phyloP scores from a whole-genome alignment of 2,113 vertebrate species.

The Otolemur garnettii region DNA sequence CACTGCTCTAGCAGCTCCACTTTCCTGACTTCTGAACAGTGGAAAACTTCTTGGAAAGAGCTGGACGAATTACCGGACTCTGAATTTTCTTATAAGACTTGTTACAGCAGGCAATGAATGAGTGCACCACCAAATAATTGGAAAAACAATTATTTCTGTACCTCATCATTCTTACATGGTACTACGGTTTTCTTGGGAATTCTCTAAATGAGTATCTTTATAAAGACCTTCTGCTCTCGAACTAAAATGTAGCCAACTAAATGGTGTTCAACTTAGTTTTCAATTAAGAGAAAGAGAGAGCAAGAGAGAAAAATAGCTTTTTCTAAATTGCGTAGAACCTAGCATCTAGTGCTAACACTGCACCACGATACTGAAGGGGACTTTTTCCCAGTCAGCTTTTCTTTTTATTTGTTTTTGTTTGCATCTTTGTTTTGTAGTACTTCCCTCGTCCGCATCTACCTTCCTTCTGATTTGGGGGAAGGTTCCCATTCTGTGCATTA shows the following conservation, averaged over 20 bases:
- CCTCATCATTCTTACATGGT: neutral
- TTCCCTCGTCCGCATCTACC: neutral
- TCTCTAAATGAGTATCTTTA: constrained; percentile 19
- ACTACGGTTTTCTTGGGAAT: neutral
- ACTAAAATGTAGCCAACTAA: constrained; percentile 14
- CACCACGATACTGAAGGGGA: neutral
- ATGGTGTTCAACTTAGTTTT: constrained; percentile 1
- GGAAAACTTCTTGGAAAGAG: neutral
- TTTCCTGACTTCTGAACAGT: neutral
- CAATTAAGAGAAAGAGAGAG: neutral
- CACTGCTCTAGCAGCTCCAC: neutral
- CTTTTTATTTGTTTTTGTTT: neutral
- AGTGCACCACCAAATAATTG: constrained; percentile 19
- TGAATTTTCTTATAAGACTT: constrained; percentile 5
- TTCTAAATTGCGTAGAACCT: neutral
- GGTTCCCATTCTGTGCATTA: no score
- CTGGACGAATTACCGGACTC: neutral
- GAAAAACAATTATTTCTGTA: neutral
- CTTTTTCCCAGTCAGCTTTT: neutral
- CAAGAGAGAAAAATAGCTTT: neutral
- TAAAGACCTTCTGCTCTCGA: neutral
- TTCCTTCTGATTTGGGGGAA: neutral
- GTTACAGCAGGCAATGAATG: neutral
- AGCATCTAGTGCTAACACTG: neutral
- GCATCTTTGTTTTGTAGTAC: neutral